A percentile compares a stretch with the other conserved stretches of the same genome.
phyloP scores from a whole-genome alignment of 2,888 invertebrate genomes.

The Paralinhomoeus sp. region DNA sequence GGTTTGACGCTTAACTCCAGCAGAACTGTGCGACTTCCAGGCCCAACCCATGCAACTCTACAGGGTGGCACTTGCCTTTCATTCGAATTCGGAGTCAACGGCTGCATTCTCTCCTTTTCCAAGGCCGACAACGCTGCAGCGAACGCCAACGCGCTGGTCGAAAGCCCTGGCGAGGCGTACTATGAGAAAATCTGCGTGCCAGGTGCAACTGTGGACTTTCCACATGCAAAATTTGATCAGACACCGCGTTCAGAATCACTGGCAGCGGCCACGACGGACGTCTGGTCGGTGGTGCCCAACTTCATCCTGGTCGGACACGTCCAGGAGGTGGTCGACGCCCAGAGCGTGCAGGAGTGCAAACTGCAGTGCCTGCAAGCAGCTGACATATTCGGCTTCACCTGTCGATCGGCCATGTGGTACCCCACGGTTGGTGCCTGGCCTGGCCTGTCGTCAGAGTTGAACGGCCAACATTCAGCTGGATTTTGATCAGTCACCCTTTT shows the following conservation, averaged over 20 bases:
- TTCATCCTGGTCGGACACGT: slow-evolving; percentile 13
- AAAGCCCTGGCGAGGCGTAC: background rate
- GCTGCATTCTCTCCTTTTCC: slow-evolving; percentile 4
- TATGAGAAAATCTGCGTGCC: background rate
- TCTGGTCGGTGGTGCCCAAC: slow-evolving; percentile 8
- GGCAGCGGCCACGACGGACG: slow-evolving; percentile 1
- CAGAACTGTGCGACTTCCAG: too few species aligned
- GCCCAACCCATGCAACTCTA: too few species aligned
- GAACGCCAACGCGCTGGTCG: too few species aligned
- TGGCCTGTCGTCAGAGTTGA: background rate
- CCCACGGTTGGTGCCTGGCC: slow-evolving; percentile 9
- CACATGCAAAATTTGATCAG: too few species aligned
- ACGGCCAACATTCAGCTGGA: background rate
- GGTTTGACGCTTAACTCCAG: too few species aligned
- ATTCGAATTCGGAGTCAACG: slow-evolving; percentile 4
- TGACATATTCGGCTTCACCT: slow-evolving; percentile 8
- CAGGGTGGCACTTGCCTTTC: too few species aligned
- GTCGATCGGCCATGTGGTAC: slow-evolving; percentile 12
- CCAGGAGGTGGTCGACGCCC: slow-evolving; percentile 12
- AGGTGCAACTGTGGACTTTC: too few species aligned
- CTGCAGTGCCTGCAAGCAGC: slow-evolving; percentile 8
- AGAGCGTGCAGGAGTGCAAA: slow-evolving; percentile 8
- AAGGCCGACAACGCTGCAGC: too few species aligned
- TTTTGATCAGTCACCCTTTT: background rate
- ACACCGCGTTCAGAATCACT: too few species aligned